A percentile compares a stretch with the other conserved stretches of the same genome.
phyloP scores from a whole-genome alignment of 2,888 invertebrate genomes.

The Synergus gifuensis region DNA sequence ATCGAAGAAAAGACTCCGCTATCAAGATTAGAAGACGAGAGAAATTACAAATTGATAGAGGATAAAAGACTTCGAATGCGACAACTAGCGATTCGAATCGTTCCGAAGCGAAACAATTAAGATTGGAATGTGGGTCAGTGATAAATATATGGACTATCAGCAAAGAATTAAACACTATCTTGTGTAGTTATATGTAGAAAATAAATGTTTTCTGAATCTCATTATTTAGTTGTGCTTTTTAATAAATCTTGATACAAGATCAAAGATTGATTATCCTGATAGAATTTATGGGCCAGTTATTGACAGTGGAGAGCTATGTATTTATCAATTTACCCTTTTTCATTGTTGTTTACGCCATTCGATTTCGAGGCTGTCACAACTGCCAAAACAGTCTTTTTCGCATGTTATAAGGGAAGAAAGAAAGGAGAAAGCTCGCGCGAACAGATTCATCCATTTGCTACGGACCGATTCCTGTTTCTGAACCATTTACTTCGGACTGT shows the following conservation, averaged over 20 bases:
- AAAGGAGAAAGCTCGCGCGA: not conserved
- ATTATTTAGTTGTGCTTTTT: not conserved
- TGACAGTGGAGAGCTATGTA: constrained; percentile 15
- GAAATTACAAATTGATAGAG: constrained; percentile 37
- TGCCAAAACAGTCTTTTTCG: constrained; percentile 6
- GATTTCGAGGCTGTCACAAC: constrained; percentile 6
- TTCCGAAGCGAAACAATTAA: constrained; percentile 12
- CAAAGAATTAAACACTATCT: not conserved
- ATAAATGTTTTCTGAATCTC: not conserved
- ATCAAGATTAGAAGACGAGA: constrained; percentile 28
- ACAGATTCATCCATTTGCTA: not conserved
- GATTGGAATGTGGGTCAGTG: constrained; percentile 28
- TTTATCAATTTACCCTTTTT: constrained; percentile 19
- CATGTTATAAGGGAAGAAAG: not conserved
- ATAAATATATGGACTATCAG: not conserved
- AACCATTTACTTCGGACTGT: constrained; percentile 7
- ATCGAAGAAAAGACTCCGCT: constrained; percentile 13
- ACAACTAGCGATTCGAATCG: constrained; percentile 27
- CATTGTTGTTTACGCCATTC: constrained; percentile 7
- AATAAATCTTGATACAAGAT: not conserved
- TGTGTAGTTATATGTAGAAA: not conserved
- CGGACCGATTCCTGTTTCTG: constrained; percentile 16
- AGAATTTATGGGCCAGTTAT: constrained; percentile 16
- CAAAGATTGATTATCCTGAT: not conserved
- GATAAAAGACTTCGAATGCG: not conserved